A percentile compares a stretch with the other conserved stretches of the same genome.
phyloP scores from a whole-genome alignment of 1,140 invertebrate species.

The Pachyrhynchus sulphureomaculatus region DNA sequence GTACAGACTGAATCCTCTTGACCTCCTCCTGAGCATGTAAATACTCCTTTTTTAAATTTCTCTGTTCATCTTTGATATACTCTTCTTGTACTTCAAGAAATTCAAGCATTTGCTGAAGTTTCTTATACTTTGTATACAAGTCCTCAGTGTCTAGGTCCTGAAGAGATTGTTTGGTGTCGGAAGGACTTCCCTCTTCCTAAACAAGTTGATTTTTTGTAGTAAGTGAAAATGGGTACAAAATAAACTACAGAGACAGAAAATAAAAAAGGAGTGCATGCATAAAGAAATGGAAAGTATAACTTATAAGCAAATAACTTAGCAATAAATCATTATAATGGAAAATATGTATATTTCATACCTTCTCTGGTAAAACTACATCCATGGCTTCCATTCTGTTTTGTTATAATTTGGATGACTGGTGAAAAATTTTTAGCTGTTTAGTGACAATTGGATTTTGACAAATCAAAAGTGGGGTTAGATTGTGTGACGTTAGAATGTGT shows the following conservation, averaged over 20 bases:
- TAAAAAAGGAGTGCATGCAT: too few species aligned
- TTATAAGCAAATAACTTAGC: too few species aligned
- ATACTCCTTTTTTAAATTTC: conserved; percentile 91
- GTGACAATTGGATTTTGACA: conserved; percentile 4
- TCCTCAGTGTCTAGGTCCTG: conserved; percentile 87
- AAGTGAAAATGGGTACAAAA: too few species aligned
- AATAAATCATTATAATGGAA: too few species aligned
- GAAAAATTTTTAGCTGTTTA: conserved; percentile 15
- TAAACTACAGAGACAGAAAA: too few species aligned
- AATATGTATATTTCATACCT: conserved; percentile 55
- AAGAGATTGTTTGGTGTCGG: conserved; percentile 58
- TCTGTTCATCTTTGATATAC: conserved; percentile 92
- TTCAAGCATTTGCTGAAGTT: conserved; percentile 87
- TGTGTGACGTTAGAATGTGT: too few species aligned
- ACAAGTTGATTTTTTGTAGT: too few species aligned
- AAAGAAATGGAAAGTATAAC: too few species aligned
- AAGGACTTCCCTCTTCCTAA: conserved; percentile 62
- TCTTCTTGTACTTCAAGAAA: conserved; percentile 92
- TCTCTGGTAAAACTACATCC: conserved; percentile 68
- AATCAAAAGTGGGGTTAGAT: not conserved
- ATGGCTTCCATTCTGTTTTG: conserved; percentile 69
- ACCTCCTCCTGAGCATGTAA: conserved; percentile 92
- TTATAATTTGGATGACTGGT: conserved; percentile 41
- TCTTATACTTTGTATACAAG: conserved; percentile 95
- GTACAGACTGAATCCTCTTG: conserved; percentile 90